phyloP scores from a whole-genome alignment of 2,113 vertebrate species.

The Triplophysa dalaica region DNA sequence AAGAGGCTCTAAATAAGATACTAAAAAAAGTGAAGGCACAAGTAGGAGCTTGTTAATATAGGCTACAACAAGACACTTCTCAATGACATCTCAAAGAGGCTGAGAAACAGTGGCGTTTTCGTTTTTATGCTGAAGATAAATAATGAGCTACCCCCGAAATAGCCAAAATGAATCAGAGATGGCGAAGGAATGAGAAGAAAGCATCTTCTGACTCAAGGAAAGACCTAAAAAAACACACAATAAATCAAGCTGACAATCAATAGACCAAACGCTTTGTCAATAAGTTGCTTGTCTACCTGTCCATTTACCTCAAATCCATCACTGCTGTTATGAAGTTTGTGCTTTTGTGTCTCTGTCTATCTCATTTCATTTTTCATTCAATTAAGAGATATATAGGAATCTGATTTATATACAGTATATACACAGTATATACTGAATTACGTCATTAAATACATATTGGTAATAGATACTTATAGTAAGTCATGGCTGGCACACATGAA shows the following conservation, averaged over 20 bases:
- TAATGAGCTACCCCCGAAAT: neutral
- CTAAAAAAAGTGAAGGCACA: conserved; percentile 4
- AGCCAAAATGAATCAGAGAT: conserved; percentile 28
- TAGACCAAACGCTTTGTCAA: conserved; percentile 21
- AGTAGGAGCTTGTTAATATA: conserved; percentile 4
- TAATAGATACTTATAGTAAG: too few species aligned
- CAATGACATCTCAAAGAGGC: neutral
- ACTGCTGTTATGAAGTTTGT: neutral
- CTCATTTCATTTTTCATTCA: neutral
- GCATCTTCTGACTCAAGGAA: conserved; percentile 1
- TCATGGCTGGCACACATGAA: too few species aligned
- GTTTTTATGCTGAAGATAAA: neutral
- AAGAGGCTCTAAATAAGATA: conserved; percentile 17
- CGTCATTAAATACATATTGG: too few species aligned
- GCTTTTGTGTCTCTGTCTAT: neutral
- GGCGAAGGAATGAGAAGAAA: conserved; percentile 21
- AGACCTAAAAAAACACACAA: conserved; percentile 6
- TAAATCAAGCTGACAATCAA: conserved; percentile 22
- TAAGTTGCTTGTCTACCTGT: conserved; percentile 39
- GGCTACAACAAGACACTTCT: neutral
- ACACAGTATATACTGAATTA: too few species aligned
- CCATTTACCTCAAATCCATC: conserved; percentile 37
- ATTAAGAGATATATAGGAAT: too few species aligned
- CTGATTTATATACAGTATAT: too few species aligned
- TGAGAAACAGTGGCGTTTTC: neutral